Evolutionary conservation across 2,797 vertebrate genomes (phyloP).

Genomic region (Novumbra hubbsi): DNA sequence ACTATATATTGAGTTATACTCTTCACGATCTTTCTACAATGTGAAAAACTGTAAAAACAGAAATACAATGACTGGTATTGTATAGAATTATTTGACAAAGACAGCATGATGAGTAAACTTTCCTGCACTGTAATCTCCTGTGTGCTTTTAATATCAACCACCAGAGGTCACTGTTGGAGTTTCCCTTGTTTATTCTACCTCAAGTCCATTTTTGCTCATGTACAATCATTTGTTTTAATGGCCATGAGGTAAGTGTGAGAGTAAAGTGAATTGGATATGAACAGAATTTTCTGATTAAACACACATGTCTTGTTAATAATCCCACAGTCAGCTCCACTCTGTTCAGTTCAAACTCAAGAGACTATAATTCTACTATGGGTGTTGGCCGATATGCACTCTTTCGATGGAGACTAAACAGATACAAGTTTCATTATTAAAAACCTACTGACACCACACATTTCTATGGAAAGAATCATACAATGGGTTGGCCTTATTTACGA

Average conservation of each 20-base stretch:
- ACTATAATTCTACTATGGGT: background rate
- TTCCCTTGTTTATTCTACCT: no score
- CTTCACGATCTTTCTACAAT: background rate
- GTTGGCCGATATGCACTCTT: constrained; percentile 7
- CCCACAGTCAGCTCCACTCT: background rate
- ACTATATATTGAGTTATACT: background rate
- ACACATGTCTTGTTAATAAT: background rate
- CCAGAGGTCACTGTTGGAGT: background rate
- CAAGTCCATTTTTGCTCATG: background rate
- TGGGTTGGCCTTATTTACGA: background rate
- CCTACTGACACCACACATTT: constrained; percentile 10
- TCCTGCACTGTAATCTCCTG: background rate
- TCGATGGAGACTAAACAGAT: constrained; percentile 27
- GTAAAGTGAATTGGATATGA: background rate
- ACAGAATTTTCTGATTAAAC: background rate
- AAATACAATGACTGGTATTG: background rate
- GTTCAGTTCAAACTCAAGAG: background rate
- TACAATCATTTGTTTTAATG: background rate
- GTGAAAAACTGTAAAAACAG: background rate
- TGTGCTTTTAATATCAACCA: background rate
- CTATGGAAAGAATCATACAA: background rate
- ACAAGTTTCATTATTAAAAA: constrained; percentile 3
- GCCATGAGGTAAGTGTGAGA: background rate
- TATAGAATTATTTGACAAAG: background rate
- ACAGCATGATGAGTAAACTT: background rate